phyloP scores from a whole-genome alignment of 2,113 vertebrate genomes.

The Rhinolophus sinicus region DNA sequence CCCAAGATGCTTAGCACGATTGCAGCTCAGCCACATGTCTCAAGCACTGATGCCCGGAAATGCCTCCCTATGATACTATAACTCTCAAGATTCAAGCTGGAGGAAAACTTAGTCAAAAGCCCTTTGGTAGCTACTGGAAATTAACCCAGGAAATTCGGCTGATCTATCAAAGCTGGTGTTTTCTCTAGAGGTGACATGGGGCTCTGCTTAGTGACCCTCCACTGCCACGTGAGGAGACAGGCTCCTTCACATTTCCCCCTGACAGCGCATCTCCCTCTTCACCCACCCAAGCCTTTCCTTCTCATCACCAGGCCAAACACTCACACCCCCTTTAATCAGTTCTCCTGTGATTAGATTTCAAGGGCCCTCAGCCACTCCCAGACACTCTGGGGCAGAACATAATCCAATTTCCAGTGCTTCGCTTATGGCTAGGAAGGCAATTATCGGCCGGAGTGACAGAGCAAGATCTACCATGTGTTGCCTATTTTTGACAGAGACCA shows the following conservation, averaged over 20 bases:
- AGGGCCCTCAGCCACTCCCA: background rate
- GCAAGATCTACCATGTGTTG: background rate
- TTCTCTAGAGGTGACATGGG: background rate
- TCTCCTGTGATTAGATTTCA: background rate
- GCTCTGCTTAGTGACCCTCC: background rate
- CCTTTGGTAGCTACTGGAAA: background rate
- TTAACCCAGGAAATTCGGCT: background rate
- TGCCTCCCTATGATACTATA: background rate
- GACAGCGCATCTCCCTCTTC: background rate
- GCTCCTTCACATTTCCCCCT: background rate
- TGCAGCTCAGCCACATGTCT: background rate
- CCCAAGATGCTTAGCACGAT: background rate
- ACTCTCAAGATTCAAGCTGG: background rate
- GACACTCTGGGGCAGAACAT: background rate
- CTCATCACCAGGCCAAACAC: background rate
- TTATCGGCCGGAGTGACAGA: background rate
- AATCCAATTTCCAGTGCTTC: background rate
- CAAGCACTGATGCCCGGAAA: background rate
- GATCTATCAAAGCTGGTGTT: background rate
- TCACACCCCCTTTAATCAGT: background rate
- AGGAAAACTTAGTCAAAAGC: background rate
- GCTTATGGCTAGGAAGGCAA: background rate
- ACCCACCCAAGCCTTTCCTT: background rate
- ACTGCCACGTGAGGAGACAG: background rate
- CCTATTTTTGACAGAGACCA: background rate